Percentiles rank a stretch among this genome's conserved stretches.
Evolutionary conservation across 2,797 vertebrate genomes (phyloP).

Genomic region (Lepilemur ruficaudatus): DNA sequence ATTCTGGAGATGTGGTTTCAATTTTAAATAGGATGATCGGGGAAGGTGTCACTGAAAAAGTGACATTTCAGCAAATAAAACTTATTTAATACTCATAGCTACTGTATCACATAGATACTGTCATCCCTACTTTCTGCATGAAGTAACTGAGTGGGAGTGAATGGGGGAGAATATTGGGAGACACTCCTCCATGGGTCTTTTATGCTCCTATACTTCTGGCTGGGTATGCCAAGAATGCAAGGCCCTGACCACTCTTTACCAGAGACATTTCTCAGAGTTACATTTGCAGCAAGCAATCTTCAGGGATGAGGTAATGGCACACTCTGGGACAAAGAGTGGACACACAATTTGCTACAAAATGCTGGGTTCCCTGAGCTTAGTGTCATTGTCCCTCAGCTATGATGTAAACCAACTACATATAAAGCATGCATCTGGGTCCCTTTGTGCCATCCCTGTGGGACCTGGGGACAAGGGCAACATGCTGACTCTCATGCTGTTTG

Average conservation of each 20-base stretch:
- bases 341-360: slow-evolving; percentile 12
- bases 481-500: not conserved
- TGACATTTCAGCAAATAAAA: not conserved
- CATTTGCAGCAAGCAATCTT: not conserved
- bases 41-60: not conserved
- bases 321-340: not conserved
- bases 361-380: not conserved
- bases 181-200: not conserved
- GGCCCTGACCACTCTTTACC: not conserved
- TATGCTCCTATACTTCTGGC: not conserved
- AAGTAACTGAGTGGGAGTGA: not conserved
- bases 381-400: not conserved
- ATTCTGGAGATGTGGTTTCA: not conserved
- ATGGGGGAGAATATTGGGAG: not conserved
- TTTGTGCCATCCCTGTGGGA: not conserved
- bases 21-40: not conserved
- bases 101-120: not conserved
- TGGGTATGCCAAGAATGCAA: not conserved
- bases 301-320: not conserved
- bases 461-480: not conserved
- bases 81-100: not conserved
- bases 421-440: not conserved
- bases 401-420: not conserved
- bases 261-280: not conserved
- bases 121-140: not conserved